phyloP scores from a whole-genome alignment of 2,888 invertebrate species.

The Megalurothrips usitatus region DNA sequence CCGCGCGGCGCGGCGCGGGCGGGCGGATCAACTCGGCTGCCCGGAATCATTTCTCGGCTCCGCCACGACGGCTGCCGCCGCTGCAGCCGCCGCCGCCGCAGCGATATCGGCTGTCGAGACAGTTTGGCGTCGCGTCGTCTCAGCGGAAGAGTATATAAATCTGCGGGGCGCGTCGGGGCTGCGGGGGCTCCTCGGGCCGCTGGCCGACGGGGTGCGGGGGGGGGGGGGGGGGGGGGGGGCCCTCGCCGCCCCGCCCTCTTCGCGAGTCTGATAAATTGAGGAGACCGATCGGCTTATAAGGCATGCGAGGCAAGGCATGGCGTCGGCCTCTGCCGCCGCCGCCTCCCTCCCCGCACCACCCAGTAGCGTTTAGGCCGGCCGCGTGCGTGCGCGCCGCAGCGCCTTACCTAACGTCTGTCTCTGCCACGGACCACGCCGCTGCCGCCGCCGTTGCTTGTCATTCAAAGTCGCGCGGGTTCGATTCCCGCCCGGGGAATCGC shows the following conservation, averaged over 20 bases:
- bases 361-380: background rate
- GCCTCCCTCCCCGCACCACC: background rate
- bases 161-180: background rate
- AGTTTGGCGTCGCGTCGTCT: background rate
- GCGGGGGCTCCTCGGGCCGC: background rate
- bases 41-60: too few relatives aligned
- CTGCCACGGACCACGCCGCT: too few relatives aligned
- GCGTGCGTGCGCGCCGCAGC: background rate
- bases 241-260: background rate
- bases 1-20: too few relatives aligned
- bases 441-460: too few relatives aligned
- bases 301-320: conserved; percentile 3
- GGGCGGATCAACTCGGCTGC: too few relatives aligned
- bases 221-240: background rate
- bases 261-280: conserved; percentile 25
- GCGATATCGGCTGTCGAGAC: too few relatives aligned
- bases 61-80: too few relatives aligned
- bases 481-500: too few relatives aligned
- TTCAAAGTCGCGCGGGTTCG: too few relatives aligned
- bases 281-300: conserved; percentile 9
- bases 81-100: too few relatives aligned
- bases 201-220: background rate
- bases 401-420: too few relatives aligned
- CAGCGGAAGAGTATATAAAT: conserved; percentile 12
- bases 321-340: background rate